Base-by-base conservation (phyloP, 2,888 invertebrate genomes). In the Anticlea derivata region DNA sequence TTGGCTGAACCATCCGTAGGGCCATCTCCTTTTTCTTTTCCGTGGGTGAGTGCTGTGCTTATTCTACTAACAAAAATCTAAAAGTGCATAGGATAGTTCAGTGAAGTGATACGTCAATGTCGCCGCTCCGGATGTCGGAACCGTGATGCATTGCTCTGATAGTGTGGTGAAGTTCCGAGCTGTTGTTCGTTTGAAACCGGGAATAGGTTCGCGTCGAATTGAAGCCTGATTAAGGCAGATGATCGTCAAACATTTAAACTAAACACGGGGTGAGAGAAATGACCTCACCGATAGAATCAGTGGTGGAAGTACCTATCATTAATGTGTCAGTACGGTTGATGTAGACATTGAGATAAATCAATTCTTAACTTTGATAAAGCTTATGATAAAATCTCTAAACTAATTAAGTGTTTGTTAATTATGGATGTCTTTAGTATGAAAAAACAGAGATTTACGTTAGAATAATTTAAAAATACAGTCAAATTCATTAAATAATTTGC, bases 1-100 rank as follows among this genome's bases (percentile, higher is more conserved):
- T 88, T 88, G 91, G 92, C 92, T 94, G 93, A 94, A 94, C 94
- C 91, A 90, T 89, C 91, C 69, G 70, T 87, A 88, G 90, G 88
- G 89, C 90, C 88, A 86, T 82, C 87, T 75, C 79, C 84, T 86
- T 86, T 88, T 77, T 85, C 82, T 80, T 80, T 86, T 66, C 75
- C 77, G 77, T 89, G 86, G 90, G 90, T 90, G 88, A 90, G 89
- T 89, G 75, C 68, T 70, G 66, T 66, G 68, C 63, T 63, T 58
- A 60, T 69, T 67, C 55, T 74, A 76, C 70, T 74, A 78, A 77
- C 73, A 68, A 63, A 63, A 64, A 54, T 55, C 40, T 50, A 52
- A 65, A 66, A 66, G 62, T 65, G 61, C 55, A 41, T 31, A 49
- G 39, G 50, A 53, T 63, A 72, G 68, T 73, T 69, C 63, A 85